Conservation (phyloP, 2,797 vertebrate genomes). For the Neomorphus geoffroyi region DNA sequence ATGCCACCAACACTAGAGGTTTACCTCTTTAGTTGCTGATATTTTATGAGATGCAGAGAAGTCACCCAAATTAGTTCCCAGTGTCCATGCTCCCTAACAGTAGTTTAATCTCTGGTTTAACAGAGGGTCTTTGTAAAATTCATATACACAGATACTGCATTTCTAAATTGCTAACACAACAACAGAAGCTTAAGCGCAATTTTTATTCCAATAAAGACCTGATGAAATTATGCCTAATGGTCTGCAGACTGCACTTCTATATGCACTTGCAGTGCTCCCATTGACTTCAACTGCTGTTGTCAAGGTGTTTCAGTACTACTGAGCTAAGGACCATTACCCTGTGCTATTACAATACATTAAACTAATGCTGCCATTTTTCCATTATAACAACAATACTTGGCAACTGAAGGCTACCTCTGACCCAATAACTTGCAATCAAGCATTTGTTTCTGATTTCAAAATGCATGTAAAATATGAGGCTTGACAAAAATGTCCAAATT, state of each 20-base stretch:
- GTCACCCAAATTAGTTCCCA: not conserved
- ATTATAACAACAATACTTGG: conserved; percentile 51
- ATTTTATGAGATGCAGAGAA: not conserved
- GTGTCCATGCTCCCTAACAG: not conserved
- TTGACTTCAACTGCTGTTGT: conserved; percentile 65
- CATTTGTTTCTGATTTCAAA: conserved; percentile 52
- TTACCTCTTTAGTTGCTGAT: not conserved
- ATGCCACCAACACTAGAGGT: not conserved
- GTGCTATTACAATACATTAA: conserved; percentile 68
- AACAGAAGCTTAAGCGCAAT: conserved; percentile 48
- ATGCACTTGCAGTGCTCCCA: conserved; percentile 41
- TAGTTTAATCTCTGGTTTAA: conserved; percentile 4
- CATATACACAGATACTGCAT: not conserved
- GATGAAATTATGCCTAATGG: conserved; percentile 71
- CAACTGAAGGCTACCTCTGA: not conserved
- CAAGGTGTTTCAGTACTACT: conserved; percentile 53
- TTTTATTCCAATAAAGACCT: conserved; percentile 68
- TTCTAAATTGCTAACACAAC: conserved; percentile 57
- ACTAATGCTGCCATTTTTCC: conserved; percentile 63
- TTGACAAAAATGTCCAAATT: not conserved
- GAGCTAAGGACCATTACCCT: conserved; percentile 69
- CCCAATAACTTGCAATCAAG: conserved; percentile 52
- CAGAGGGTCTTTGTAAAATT: not conserved
- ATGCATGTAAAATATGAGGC: not conserved
- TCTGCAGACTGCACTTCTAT: conserved; percentile 59